These are phyloP conservation scores for Xestia xanthographa DNA, from an alignment of 2,888 invertebrate species.

Conservation along the genomic window DNA sequence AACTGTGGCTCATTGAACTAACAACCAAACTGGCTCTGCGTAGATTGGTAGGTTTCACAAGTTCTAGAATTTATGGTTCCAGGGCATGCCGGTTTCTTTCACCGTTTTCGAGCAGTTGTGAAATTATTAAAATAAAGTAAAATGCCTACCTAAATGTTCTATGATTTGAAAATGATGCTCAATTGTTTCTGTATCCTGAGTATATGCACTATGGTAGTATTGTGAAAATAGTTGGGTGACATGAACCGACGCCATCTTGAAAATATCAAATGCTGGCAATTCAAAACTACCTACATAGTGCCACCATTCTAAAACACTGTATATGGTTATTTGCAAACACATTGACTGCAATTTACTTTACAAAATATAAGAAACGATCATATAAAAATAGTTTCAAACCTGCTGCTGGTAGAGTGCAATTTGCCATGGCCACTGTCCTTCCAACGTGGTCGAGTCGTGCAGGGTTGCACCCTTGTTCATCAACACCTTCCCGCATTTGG, in stretches of 20 bases:
- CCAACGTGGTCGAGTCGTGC: background rate
- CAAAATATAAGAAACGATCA: background rate
- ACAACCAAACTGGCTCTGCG: background rate
- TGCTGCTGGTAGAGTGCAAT: conserved; percentile 12
- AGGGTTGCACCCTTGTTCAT: background rate
- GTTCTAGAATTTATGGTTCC: background rate
- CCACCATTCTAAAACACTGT: background rate
- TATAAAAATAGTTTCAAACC: conserved; percentile 6
- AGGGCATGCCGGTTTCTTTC: background rate
- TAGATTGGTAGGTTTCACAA: background rate
- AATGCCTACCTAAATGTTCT: background rate
- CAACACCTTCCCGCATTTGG: conserved; percentile 1
- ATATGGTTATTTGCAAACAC: background rate
- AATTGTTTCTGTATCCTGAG: background rate
- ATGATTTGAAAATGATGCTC: background rate
- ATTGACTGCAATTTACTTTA: background rate
- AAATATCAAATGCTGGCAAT: background rate
- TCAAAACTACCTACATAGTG: too few relatives aligned
- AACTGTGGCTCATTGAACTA: background rate
- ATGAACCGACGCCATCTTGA: background rate
- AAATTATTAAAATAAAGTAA: background rate
- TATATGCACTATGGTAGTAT: too few relatives aligned
- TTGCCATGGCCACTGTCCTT: conserved; percentile 13
- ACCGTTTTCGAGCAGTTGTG: background rate
- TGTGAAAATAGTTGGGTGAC: background rate